Conservation (phyloP, 2,797 vertebrate genomes). For the Acrossocheilus wenchowensis region DNA sequence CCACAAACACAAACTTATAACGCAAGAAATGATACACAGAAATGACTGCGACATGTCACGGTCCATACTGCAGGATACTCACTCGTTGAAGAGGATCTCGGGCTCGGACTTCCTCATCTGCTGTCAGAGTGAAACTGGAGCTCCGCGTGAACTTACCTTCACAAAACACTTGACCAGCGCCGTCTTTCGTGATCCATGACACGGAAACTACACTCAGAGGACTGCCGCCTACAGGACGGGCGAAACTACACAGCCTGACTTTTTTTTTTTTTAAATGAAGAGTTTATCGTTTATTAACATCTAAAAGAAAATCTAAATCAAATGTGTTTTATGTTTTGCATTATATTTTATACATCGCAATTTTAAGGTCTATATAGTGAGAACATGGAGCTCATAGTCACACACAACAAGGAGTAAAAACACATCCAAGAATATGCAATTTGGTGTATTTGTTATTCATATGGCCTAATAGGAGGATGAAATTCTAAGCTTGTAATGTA, state of each 20-base stretch:
- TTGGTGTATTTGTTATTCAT: neutral
- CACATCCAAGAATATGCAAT: neutral
- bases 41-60: neutral
- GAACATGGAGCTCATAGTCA: neutral
- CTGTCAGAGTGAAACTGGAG: constrained; percentile 45
- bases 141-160: constrained; percentile 30
- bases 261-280: neutral
- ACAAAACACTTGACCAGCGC: constrained; percentile 20
- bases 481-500: neutral
- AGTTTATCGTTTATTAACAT: neutral
- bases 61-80: constrained; percentile 16
- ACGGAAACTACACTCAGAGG: neutral
- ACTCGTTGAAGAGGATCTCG: constrained; percentile 46
- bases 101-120: constrained; percentile 55
- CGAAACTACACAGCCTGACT: neutral
- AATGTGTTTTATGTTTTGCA: neutral
- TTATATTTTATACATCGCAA: neutral
- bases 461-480: neutral
- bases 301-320: neutral
- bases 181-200: constrained; percentile 15
- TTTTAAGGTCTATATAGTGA: neutral
- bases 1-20: neutral
- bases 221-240: constrained; percentile 60
- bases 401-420: neutral
- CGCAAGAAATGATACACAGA: neutral